Evolutionary conservation across 2,113 vertebrate genomes (phyloP).

Genomic region (Dolichallabes microphthalmus): DNA sequence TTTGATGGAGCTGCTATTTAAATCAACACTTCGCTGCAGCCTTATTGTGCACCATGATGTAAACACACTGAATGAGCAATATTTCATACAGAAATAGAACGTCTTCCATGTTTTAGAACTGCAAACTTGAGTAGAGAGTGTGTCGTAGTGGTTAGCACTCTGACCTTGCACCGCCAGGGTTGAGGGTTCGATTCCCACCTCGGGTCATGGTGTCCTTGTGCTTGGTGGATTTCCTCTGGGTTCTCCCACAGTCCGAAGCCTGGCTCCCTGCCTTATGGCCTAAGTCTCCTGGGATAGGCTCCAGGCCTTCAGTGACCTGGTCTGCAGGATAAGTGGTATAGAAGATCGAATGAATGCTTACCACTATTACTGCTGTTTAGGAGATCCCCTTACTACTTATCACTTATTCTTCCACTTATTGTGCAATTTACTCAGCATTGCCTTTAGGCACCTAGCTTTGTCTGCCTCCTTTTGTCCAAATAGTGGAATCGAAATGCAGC

Average conservation of each 20-base stretch:
- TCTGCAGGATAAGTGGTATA: background rate
- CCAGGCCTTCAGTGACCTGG: too few relatives aligned
- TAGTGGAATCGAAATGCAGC: background rate
- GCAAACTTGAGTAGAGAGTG: background rate
- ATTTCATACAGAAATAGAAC: background rate
- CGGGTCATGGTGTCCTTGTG: too few relatives aligned
- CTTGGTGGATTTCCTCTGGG: too few relatives aligned
- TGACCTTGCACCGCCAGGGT: too few relatives aligned
- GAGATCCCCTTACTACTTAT: background rate
- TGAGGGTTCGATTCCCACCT: too few relatives aligned
- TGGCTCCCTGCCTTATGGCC: too few relatives aligned
- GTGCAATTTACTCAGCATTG: background rate
- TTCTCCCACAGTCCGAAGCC: too few relatives aligned
- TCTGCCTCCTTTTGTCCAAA: background rate
- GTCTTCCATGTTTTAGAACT: background rate
- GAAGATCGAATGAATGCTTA: background rate
- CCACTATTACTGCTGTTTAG: background rate
- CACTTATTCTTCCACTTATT: background rate
- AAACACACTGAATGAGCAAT: slow-evolving; percentile 30
- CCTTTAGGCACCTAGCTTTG: background rate
- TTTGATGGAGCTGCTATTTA: slow-evolving; percentile 52
- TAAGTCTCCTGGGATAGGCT: too few relatives aligned
- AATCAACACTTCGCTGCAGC: slow-evolving; percentile 34
- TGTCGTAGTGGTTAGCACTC: too few relatives aligned
- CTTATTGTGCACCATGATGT: background rate